Evolutionary conservation across 2,888 invertebrate genomes (phyloP), one percentile per base, ranked within the genome.

Genomic region (Agrotis clavis): DNA sequence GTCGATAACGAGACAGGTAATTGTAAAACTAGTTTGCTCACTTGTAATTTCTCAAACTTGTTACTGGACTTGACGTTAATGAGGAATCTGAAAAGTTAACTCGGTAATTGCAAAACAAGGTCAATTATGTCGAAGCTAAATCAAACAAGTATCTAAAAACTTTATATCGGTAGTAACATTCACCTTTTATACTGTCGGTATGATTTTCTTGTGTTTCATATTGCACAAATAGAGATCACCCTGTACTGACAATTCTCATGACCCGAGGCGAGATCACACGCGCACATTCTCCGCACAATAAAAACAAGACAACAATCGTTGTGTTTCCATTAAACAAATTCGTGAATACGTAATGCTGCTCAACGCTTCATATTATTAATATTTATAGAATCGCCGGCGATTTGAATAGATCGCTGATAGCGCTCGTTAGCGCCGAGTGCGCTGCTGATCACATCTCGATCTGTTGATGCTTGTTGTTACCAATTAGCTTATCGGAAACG

Each of bases 371-470:
- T 80, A 85, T 90, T 95, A 95, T 95, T 94, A 95, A 95, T 95
- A 95, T 96, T 94, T 92, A 95, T 95, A 92, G 90, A 86, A 85
- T 78, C 80, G 89, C 67, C 74, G 84, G 72, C 71, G 74, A 93
- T 94, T 94, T 94, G 94, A 94, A 95, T 95, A 95, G 95, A 96
- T 95, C 91, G 90, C 88, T 86, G 95, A 95, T 95, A 95, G 80
- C 77, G 83, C 90, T 90, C 90, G 90, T 89, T 89, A 90, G 89
- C 85, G 83, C 87, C 86, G 74, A 63, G 82, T 87, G 84, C 69
- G 61, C 73, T 77, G 51, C 84, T 72, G 86, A 86, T 84, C 86
- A 79, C 89, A 92, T 92, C 92, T 88, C 87, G 86, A 87, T 88
- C 89, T 90, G 89, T 90, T 90, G 86, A 84, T 89, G 83, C 87